Percentiles rank a stretch among this genome's conserved stretches.
Evolutionary conservation across 2,888 invertebrate species (phyloP).

Genomic region (Spodoptera exigua): DNA sequence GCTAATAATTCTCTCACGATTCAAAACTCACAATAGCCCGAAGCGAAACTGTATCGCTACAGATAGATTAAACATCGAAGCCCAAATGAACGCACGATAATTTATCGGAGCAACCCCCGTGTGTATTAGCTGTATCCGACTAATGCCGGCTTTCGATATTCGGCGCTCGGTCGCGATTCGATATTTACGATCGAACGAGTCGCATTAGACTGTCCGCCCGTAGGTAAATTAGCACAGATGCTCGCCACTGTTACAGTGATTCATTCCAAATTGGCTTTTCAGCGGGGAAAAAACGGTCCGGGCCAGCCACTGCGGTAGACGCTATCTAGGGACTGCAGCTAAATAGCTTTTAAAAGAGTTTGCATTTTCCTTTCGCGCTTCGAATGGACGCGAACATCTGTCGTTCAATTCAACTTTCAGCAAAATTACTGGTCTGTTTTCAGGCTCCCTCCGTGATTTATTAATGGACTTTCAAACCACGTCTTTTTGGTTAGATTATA

Average conservation of each 20-base stretch:
- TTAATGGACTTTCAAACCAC: constrained; percentile 24
- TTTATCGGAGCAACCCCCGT: constrained; percentile 87
- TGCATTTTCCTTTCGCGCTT: constrained; percentile 70
- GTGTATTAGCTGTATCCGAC: constrained; percentile 89
- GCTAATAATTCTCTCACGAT: constrained; percentile 64
- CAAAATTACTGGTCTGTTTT: constrained; percentile 37
- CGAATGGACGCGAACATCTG: constrained; percentile 58
- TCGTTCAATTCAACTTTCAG: constrained; percentile 48
- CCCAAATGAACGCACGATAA: constrained; percentile 88
- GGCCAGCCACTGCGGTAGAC: constrained; percentile 77
- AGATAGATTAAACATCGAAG: constrained; percentile 88
- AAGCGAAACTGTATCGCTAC: constrained; percentile 77
- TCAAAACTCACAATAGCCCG: constrained; percentile 74
- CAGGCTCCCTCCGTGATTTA: constrained; percentile 34
- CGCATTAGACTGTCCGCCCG: constrained; percentile 89
- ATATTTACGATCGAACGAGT: constrained; percentile 87
- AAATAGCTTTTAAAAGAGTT: constrained; percentile 85
- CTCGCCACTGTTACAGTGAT: constrained; percentile 88
- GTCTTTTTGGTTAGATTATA: not conserved
- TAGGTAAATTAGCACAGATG: constrained; percentile 90
- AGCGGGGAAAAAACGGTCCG: constrained; percentile 81
- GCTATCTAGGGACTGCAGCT: constrained; percentile 80
- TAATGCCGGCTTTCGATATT: constrained; percentile 89
- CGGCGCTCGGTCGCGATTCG: constrained; percentile 87
- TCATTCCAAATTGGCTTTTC: constrained; percentile 89